Base-by-base conservation (phyloP, 2,113 vertebrate species). In the Acanthisitta chloris region DNA sequence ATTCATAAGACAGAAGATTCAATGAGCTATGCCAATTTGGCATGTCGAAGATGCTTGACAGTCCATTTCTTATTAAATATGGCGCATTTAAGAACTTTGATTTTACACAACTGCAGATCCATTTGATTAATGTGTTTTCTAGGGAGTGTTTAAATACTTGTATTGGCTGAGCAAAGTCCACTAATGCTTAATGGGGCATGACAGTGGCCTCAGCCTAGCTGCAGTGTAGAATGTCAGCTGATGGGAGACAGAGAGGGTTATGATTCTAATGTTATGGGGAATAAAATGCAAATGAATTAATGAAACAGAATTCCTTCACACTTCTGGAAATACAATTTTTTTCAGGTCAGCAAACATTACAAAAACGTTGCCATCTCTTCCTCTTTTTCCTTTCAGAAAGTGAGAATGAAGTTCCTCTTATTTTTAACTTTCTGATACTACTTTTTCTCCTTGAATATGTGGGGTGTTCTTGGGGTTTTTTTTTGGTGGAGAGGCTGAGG, bases 81-180 rank as follows among this genome's bases (percentile, higher is more conserved):
- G 79, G 64, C 69, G 58, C 65, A 90, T 94, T 88, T 85, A 33
- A 91, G 95, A 94, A 84, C 64, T 69, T 94, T 81, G 77, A 61
- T 94, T 96, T 90, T 93, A 93, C 77, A 94, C 55, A 79, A 84
- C 84, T 62, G 34, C 0, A 0, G 42, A 79, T 91, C 67, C 1
- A 2, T 76, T 92, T 97, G 96, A 96, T 96, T 84, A 86, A 97
- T 96, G 71, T 92, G 81, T 88, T 97, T 97, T 93, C 74, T 74
- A 76, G 90, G 86, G 92, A 94, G 72, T 74, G 78, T 91, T 96
- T 48, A 94, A 95, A 91, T 86, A 94, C 88, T 81, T 76, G 52
- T 81, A 90, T 61, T 94, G 93, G 76, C 88, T 90, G 52, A 82
- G 58, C 70, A 90, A 94, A 78, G 84, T 81, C 79, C 90, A 81